Percentiles rank a stretch among this genome's conserved stretches.
Evolutionary conservation across 2,797 vertebrate genomes (phyloP).

Genomic region (Rhinophrynus dorsalis): DNA sequence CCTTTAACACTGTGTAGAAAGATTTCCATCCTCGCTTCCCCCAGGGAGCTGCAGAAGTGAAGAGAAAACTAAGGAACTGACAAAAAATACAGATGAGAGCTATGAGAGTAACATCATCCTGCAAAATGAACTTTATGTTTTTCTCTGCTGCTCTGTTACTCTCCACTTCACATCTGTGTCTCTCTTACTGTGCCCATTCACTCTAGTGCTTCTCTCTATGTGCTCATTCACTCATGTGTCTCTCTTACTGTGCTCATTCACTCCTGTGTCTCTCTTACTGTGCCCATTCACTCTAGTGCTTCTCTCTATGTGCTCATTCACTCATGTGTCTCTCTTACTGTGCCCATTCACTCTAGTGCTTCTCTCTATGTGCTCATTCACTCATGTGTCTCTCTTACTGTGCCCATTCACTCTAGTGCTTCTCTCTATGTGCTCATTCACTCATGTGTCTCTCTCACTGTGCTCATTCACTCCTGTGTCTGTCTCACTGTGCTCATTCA

Average conservation of each 20-base stretch:
- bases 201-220: no score
- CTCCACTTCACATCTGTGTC: no score
- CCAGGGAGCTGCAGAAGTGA: slow-evolving; percentile 77
- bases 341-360: background rate
- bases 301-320: background rate
- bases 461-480: background rate
- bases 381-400: background rate
- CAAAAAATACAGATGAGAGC: no score
- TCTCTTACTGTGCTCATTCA: background rate
- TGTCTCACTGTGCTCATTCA: background rate
- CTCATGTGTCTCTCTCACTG: background rate
- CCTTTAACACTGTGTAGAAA: slow-evolving; percentile 80
- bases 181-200: no score
- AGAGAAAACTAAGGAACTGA: background rate
- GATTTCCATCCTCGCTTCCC: slow-evolving; percentile 91
- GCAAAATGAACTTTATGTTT: no score
- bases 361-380: background rate
- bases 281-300: no score
- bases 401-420: no score
- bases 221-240: no score
- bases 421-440: background rate
- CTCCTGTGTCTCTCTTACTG: background rate
- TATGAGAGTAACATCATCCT: no score
- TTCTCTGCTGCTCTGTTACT: no score
- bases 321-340: background rate